Evolutionary conservation across 1,140 invertebrate species (phyloP), one percentile per base, ranked within the genome.

Genomic region (Helicoverpa zea): DNA sequence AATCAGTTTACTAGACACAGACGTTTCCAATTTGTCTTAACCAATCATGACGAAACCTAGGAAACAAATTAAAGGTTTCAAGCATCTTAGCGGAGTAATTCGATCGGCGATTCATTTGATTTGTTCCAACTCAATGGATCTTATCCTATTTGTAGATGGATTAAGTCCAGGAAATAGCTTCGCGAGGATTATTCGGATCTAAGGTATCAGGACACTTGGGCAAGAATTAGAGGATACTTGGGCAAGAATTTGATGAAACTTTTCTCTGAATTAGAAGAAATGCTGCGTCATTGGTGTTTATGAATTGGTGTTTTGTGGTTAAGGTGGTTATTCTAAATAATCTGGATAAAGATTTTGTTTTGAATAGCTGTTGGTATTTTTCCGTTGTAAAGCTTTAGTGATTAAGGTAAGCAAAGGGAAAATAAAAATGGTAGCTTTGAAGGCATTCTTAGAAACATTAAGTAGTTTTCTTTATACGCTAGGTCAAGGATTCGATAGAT

Each of bases 91-190:
- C 59, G 49, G 9, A 77, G 74, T 77, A 77, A 77, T 77, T 77
- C 74, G 59, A 77, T 54, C 23, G 59, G 18, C 59, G 61, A 77
- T 77, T 77, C 47, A 64, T 64, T 77, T 77, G 74, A 77, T 77
- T 64, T 59, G 61, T 52, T 77, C 47, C 61, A 77, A 52, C 18
- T 77, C 59, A n/a, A 76, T 63, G 73, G 30, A 61, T 77, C 58
- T 77, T 77, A 64, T 64, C 74, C 74, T 77, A 77, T 77, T 77
- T 77, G 74, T 77, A 61, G 74, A 52, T 64, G 74, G 74, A 77
- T 77, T 64, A 77, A 64, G 59, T 54, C 59, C 59, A 77, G 59
- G 61, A 51, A 49, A 47, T 49, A 13, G 59, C 43, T 52, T 30
- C 59, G 59, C 13, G 49, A 61, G 64, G 74, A 64, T 77, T 77